Conservation (phyloP, 1,140 invertebrate genomes). For the Acromyrmex echinatior region DNA sequence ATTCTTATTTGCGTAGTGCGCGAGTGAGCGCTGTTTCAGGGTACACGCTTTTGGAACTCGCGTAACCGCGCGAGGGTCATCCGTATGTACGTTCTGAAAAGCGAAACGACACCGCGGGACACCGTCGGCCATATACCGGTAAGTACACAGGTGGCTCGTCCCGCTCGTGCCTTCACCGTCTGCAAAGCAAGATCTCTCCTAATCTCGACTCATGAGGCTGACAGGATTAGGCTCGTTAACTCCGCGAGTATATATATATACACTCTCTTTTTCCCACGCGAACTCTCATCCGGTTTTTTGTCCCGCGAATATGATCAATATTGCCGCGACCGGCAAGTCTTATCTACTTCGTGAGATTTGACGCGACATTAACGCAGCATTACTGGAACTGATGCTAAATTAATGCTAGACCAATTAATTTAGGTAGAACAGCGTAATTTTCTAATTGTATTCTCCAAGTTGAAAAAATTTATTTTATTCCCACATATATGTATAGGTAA, state of each 20-base stretch:
- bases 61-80: conserved; percentile 35
- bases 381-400: neutral
- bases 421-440: neutral
- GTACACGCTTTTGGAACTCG: conserved; percentile 22
- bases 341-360: conserved; percentile 22
- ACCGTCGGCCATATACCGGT: conserved; percentile 66
- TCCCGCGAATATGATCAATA: conserved; percentile 15
- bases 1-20: conserved; percentile 70
- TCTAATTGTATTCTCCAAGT: neutral
- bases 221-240: conserved; percentile 85
- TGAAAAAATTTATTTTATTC: conserved; percentile 7
- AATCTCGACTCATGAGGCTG: conserved; percentile 78
- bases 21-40: conserved; percentile 46
- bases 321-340: neutral
- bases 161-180: conserved; percentile 62
- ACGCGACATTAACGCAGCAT: neutral
- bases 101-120: conserved; percentile 77
- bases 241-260: conserved; percentile 71
- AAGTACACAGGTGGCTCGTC: conserved; percentile 76
- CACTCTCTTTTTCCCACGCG: conserved; percentile 80
- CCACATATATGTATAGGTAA: neutral
- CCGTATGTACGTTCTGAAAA: conserved; percentile 60
- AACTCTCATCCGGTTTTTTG: conserved; percentile 48
- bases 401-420: neutral
- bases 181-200: conserved; percentile 74